Base-by-base conservation (phyloP, 2,113 vertebrate species). In the Salvelinus sp. region DNA sequence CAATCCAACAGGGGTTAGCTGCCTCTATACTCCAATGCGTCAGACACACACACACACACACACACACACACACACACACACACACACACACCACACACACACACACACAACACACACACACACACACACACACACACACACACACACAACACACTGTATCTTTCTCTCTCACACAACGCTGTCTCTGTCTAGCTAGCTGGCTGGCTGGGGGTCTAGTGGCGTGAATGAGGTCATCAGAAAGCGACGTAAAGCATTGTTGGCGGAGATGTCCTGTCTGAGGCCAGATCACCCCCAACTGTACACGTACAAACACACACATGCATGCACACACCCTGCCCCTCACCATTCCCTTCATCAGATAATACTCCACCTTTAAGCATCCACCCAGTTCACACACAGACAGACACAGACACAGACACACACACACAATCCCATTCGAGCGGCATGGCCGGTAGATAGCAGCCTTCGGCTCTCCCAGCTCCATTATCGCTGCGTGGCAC, bases 361-460 rank as follows among this genome's bases (percentile, higher is more conserved):
- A 87, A 82, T 28, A n/a, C 77, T 2, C 63, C 69, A 77, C 65
- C 74, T 83, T 82, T 82, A 85, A 78, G 58, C 67, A 44, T 75
- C 70, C 25, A 22, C n/a, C 69, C 14, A 63, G 22, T 9, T 25
- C 47, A 48, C 50, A 28, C 57, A 30, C 22, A 9, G n/a, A 63
- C 71, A 63, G 2, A 30, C 28, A 30, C 28, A 30, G 28, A 30
- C 28, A 30, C 33, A 48, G 6, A 73, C 57, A 63, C 69, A 73
- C 62, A 48, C 9, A 16, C 76, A 69, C 82, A 89, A 84, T 82
- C 80, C 82, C 80, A 81, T 83, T 83, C 80, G 79, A 79, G 75
- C 74, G 58, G 57, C 79, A 76, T 74, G 72, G 27, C 69, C 68
- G 48, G 76, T 66, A 79, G 83, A 83, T 78, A 81, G 80, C 33